phyloP scores from a whole-genome alignment of 2,113 vertebrate species.

The Nyctereutes procyonoides region DNA sequence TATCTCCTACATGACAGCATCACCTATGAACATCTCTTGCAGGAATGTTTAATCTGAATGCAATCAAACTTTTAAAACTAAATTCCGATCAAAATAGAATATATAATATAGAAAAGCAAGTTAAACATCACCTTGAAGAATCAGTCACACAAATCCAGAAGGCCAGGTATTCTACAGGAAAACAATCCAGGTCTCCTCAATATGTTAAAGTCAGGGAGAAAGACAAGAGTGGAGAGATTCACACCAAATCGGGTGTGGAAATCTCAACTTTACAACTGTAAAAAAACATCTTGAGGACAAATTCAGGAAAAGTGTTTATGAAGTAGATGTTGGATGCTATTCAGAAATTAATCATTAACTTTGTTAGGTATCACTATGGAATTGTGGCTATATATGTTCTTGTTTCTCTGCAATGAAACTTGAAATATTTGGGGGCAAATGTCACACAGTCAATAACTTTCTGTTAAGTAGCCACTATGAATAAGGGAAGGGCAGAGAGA shows the following conservation, averaged over 20 bases:
- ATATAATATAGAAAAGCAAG: not conserved
- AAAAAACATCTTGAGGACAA: not conserved
- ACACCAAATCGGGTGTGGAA: not conserved
- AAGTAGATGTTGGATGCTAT: not conserved
- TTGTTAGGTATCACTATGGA: not conserved
- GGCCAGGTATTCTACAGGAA: not conserved
- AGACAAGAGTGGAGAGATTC: not conserved
- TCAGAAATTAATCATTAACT: not conserved
- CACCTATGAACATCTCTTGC: not conserved
- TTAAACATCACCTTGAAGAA: not conserved
- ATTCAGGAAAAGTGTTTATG: not conserved
- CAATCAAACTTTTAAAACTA: not conserved
- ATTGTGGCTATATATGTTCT: not conserved
- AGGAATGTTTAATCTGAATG: not conserved
- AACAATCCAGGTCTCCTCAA: not conserved
- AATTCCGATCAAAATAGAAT: not conserved
- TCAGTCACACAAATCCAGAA: not conserved
- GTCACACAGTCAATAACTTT: not conserved
- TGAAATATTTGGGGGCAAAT: not conserved
- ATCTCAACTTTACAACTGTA: not conserved
- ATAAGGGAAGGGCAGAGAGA: not conserved
- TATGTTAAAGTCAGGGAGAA: not conserved
- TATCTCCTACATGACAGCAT: accelerated
- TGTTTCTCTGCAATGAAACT: not conserved
- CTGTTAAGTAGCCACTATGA: not conserved